phyloP scores from a whole-genome alignment of 1,140 invertebrate genomes.

The Orchesella cincta region DNA sequence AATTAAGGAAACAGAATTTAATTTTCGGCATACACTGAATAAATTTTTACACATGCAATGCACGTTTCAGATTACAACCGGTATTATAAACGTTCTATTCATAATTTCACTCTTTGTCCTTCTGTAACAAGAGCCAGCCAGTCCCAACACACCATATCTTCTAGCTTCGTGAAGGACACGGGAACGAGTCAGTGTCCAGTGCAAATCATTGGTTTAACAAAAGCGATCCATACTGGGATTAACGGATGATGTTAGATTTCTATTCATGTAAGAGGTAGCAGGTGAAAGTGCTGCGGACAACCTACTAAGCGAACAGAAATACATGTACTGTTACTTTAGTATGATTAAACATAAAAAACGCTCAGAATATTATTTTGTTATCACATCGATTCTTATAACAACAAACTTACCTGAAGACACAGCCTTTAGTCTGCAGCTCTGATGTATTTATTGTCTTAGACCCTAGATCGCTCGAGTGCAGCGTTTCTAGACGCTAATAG shows the following conservation, averaged over 20 bases:
- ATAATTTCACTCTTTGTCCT: too few species aligned
- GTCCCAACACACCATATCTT: conserved; percentile 89
- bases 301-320: conserved; percentile 55
- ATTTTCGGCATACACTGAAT: too few species aligned
- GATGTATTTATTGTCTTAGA: conserved; percentile 84
- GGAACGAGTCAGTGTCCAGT: conserved; percentile 92
- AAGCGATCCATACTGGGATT: conserved; percentile 63
- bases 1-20: conserved; percentile 3
- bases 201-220: conserved; percentile 95
- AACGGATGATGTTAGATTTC: conserved; percentile 62
- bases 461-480: too few species aligned
- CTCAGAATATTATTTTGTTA: conserved; percentile 42
- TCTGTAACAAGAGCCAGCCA: conserved; percentile 79
- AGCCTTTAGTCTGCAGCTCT: conserved; percentile 90
- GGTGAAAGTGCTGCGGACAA: too few species aligned
- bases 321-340: too few species aligned
- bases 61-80: too few species aligned
- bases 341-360: too few species aligned
- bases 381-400: conserved; percentile 33
- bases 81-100: too few species aligned
- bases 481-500: too few species aligned
- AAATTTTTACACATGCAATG: neutral
- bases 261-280: conserved; percentile 92
- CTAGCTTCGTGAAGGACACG: conserved; percentile 93
- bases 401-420: conserved; percentile 75